phyloP scores from a whole-genome alignment of 2,888 invertebrate species.

The Melolontha melolontha region DNA sequence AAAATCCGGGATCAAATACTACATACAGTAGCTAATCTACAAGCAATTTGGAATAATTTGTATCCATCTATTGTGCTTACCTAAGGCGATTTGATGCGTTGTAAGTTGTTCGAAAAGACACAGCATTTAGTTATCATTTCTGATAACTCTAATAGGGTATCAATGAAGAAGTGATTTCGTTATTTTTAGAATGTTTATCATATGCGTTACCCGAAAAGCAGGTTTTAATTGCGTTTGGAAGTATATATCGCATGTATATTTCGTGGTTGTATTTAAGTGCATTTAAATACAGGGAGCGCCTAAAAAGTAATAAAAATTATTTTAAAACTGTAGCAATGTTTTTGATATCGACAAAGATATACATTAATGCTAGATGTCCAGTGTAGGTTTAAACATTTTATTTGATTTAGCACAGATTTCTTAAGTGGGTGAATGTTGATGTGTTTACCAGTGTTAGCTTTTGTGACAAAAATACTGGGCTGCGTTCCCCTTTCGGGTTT shows the following conservation, averaged over 20 bases:
- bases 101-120: conserved; percentile 1
- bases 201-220: neutral
- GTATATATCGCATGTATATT: neutral
- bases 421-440: no score
- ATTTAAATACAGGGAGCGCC: conserved; percentile 17
- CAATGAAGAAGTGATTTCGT: conserved; percentile 5
- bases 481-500: no score
- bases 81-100: conserved; percentile 20
- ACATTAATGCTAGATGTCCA: no score
- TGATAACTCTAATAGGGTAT: conserved; percentile 26
- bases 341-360: no score
- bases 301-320: neutral
- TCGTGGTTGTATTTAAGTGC: conserved; percentile 1
- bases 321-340: neutral
- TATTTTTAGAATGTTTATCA: conserved; percentile 32
- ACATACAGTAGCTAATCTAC: no score
- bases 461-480: no score
- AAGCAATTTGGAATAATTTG: no score
- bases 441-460: no score
- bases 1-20: no score
- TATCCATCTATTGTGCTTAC: conserved; percentile 14
- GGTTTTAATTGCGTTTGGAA: neutral
- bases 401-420: no score
- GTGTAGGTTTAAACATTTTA: no score
- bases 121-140: conserved; percentile 22